These are phyloP conservation scores for Archivesica marissinica DNA, from an alignment of 1,140 invertebrate species.

Conservation along the genomic window DNA sequence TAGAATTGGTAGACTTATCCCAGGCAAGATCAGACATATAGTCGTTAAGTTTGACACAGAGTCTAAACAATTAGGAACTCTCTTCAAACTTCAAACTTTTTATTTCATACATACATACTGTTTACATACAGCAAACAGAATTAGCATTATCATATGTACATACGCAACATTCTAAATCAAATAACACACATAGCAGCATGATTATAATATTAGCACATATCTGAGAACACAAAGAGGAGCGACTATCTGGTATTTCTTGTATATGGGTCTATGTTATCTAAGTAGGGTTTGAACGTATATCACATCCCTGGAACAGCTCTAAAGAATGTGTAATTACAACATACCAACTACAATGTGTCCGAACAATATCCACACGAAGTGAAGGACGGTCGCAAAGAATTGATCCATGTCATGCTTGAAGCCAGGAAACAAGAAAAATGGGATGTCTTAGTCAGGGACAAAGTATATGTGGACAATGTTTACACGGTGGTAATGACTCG, in stretches of 20 bases:
- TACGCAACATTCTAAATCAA: too few species aligned
- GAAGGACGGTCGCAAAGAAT: slow-evolving; percentile 12
- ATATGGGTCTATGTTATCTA: too few species aligned
- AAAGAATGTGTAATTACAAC: background rate
- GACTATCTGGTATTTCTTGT: too few species aligned
- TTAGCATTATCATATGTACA: too few species aligned
- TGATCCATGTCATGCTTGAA: slow-evolving; percentile 6
- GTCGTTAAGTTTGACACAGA: background rate
- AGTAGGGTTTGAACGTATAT: too few species aligned
- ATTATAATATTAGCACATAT: too few species aligned
- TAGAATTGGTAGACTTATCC: background rate
- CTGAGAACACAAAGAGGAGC: too few species aligned
- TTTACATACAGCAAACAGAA: too few species aligned
- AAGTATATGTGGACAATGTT: background rate
- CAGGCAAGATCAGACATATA: background rate
- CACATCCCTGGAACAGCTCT: too few species aligned
- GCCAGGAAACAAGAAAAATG: background rate
- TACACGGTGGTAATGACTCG: background rate
- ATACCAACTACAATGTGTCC: slow-evolving; percentile 8
- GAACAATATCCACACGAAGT: slow-evolving; percentile 34
- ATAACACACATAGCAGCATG: too few species aligned
- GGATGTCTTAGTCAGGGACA: slow-evolving; percentile 19
- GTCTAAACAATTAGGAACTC: background rate
- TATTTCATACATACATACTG: too few species aligned
- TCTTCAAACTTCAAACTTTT: too few species aligned